Evolutionary conservation across 2,888 invertebrate genomes (phyloP).

Genomic region (Gastracanthus pulcherrimus): DNA sequence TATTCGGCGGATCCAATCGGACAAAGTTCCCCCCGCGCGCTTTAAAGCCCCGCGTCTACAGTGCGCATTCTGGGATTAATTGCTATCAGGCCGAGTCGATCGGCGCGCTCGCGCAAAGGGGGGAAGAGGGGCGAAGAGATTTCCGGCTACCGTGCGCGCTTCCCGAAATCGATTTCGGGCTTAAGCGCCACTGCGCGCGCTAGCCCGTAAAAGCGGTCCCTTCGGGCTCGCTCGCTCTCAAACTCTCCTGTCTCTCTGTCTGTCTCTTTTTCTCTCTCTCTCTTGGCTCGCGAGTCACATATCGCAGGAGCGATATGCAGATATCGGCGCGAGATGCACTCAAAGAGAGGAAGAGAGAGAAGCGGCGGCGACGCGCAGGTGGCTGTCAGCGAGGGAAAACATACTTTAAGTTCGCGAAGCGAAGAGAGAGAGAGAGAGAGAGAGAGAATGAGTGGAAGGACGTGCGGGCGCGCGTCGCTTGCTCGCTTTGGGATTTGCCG

Average conservation of each 20-base stretch:
- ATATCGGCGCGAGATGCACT: conserved; percentile 17
- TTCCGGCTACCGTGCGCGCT: conserved; percentile 55
- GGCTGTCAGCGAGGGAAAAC: conserved; percentile 74
- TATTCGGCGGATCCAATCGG: conserved; percentile 4
- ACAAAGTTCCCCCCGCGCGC: conserved; percentile 40
- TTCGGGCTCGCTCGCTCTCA: conserved; percentile 5
- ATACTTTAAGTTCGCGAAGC: conserved; percentile 70
- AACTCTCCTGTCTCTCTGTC: background rate
- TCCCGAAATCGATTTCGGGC: conserved; percentile 60
- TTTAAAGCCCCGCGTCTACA: background rate
- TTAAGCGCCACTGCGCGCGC: conserved; percentile 62
- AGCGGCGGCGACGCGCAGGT: conserved; percentile 73
- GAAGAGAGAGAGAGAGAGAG: no score
- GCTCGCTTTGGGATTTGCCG: conserved; percentile 72
- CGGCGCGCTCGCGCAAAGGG: conserved; percentile 24
- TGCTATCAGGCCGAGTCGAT: conserved; percentile 53
- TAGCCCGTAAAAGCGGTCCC: background rate
- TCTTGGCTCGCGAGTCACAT: background rate
- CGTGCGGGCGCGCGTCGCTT: conserved; percentile 54
- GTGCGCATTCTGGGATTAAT: conserved; percentile 55
- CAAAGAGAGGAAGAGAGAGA: no score
- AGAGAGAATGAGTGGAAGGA: no score
- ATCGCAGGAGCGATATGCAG: conserved; percentile 41
- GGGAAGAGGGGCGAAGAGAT: conserved; percentile 36
- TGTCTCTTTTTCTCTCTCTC: background rate